These are phyloP conservation scores for Eremobia ochroleuca DNA, from an alignment of 2,888 invertebrate species.

Conservation along the genomic window DNA sequence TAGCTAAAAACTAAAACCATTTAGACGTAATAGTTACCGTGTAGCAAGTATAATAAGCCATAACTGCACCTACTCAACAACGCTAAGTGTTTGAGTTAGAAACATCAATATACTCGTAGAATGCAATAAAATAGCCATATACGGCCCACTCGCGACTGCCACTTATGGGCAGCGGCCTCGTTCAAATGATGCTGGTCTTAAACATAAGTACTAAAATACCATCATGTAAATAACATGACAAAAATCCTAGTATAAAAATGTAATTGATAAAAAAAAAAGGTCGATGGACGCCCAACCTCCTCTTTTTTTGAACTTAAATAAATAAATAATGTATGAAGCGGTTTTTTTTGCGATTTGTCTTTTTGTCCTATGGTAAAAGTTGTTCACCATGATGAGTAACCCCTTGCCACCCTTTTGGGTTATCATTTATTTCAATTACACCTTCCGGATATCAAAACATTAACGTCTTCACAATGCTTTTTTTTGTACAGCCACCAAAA, in stretches of 20 bases:
- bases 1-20: background rate
- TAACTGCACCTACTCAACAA: constrained; percentile 37
- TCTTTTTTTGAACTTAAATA: background rate
- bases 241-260: background rate
- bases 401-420: background rate
- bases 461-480: background rate
- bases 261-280: background rate
- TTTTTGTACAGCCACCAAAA: too few species aligned
- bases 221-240: too few species aligned
- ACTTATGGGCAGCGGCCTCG: background rate
- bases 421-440: background rate
- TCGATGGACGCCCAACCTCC: background rate
- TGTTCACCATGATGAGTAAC: background rate
- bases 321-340: background rate
- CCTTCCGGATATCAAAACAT: background rate
- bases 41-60: constrained; percentile 20
- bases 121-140: constrained; percentile 29
- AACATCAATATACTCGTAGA: constrained; percentile 37
- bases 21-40: background rate
- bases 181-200: background rate
- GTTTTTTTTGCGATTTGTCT: background rate
- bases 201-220: too few species aligned
- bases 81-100: constrained; percentile 41
- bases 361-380: background rate
- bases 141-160: constrained; percentile 4